Conservation (phyloP, 2,113 vertebrate species). For the Helogale parvula region DNA sequence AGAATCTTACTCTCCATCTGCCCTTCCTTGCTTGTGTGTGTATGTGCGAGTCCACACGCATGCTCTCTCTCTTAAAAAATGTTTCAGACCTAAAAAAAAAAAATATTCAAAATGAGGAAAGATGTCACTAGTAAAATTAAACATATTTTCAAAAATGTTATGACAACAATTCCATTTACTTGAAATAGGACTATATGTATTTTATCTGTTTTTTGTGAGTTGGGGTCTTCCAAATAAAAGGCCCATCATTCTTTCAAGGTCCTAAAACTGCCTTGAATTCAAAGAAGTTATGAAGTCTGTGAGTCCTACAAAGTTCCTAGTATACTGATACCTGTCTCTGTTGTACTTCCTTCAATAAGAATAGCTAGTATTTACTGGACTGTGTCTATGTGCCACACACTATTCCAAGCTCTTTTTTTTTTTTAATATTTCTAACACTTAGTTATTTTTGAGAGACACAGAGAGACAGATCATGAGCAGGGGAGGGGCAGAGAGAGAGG, state of each 20-base stretch:
- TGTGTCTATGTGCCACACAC: background rate
- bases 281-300: background rate
- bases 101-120: background rate
- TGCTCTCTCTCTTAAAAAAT: background rate
- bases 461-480: no score
- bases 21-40: no score
- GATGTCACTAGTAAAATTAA: background rate
- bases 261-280: background rate
- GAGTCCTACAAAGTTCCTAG: background rate
- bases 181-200: background rate
- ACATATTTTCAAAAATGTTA: background rate
- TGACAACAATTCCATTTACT: background rate
- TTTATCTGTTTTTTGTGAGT: no score
- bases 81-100: background rate
- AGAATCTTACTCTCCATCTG: no score
- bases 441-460: no score
- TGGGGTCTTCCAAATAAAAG: background rate
- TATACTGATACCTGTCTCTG: background rate
- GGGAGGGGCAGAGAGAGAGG: no score
- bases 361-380: background rate
- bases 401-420: background rate
- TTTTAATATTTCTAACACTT: no score
- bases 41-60: accelerated
- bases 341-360: background rate
- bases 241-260: background rate